phyloP scores from a whole-genome alignment of 2,888 invertebrate species.

The Diaprepes abbreviatus region DNA sequence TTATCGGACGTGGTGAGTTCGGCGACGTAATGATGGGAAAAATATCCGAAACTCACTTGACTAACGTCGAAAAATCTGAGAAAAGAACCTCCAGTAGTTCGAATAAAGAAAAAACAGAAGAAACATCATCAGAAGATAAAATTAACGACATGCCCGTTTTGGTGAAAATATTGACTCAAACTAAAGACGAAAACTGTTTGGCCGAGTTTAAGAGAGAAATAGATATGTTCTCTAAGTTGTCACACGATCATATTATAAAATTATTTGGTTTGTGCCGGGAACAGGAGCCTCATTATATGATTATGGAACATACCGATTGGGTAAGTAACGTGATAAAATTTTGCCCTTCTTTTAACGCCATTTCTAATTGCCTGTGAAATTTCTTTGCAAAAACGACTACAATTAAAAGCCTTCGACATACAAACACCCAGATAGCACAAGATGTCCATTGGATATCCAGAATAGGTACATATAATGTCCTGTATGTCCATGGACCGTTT shows the following conservation, averaged over 20 bases:
- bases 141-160: conserved; percentile 73
- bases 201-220: conserved; percentile 91
- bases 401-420: too few relatives aligned
- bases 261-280: conserved; percentile 87
- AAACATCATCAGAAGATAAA: conserved; percentile 57
- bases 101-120: conserved; percentile 47
- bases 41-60: conserved; percentile 59
- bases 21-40: conserved; percentile 91
- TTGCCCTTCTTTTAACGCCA: too few relatives aligned
- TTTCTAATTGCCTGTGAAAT: too few relatives aligned
- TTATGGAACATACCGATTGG: conserved; percentile 95
- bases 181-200: conserved; percentile 82
- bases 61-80: conserved; percentile 53
- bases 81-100: conserved; percentile 55
- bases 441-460: too few relatives aligned
- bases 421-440: too few relatives aligned
- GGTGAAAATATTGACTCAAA: conserved; percentile 82
- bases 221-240: conserved; percentile 87
- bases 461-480: too few relatives aligned
- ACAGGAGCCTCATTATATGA: conserved; percentile 88
- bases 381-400: too few relatives aligned
- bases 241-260: conserved; percentile 85
- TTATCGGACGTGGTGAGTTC: conserved; percentile 83
- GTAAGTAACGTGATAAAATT: too few relatives aligned
- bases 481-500: too few relatives aligned